These are phyloP conservation scores for Apamea monoglypha DNA, from an alignment of 2,888 invertebrate genomes.

Conservation along the genomic window DNA sequence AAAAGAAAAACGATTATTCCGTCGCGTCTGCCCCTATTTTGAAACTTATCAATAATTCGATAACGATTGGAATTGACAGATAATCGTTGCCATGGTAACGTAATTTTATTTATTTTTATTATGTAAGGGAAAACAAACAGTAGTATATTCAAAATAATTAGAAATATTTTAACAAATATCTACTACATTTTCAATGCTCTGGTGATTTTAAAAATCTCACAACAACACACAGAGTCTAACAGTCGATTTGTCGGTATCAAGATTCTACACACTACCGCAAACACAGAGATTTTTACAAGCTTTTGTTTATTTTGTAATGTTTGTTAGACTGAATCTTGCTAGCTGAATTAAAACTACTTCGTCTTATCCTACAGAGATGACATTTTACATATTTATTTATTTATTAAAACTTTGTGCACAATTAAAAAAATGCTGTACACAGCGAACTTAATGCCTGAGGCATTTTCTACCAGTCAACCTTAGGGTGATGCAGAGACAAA, in stretches of 20 bases:
- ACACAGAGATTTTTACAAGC: not conserved
- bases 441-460: too few relatives aligned
- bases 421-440: too few relatives aligned
- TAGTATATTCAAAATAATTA: too few relatives aligned
- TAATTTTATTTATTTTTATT: too few relatives aligned
- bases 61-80: not conserved
- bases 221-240: not conserved
- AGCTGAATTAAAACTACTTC: not conserved
- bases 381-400: not conserved
- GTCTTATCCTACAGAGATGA: not conserved
- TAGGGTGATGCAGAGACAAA: too few relatives aligned
- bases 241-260: not conserved
- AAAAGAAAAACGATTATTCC: not conserved
- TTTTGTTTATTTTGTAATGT: not conserved
- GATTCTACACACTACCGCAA: too few relatives aligned
- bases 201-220: not conserved
- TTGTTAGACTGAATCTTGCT: not conserved
- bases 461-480: too few relatives aligned
- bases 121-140: too few relatives aligned
- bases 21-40: not conserved
- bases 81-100: not conserved
- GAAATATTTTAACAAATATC: too few relatives aligned
- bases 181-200: too few relatives aligned
- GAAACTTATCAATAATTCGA: not conserved
- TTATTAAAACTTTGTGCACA: too few relatives aligned